Evolutionary conservation across 2,113 vertebrate species (phyloP).

Genomic region (Pseudolaguvia tuberculata): DNA sequence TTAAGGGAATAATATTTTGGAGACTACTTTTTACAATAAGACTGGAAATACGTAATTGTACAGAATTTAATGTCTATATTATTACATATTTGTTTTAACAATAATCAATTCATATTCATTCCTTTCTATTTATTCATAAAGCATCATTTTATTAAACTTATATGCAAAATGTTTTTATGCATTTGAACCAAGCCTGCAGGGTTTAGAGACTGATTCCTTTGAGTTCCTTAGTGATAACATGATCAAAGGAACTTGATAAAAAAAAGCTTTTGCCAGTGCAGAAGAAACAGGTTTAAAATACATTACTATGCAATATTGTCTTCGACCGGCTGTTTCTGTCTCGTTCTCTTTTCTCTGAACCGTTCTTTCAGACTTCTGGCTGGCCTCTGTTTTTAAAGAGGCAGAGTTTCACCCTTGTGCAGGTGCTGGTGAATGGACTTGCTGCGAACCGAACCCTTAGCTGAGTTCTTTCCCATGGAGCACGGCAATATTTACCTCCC

Average conservation of each 20-base stretch:
- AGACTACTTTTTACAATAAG: background rate
- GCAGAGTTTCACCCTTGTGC: constrained; percentile 67
- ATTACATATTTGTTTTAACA: no score
- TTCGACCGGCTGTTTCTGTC: constrained; percentile 53
- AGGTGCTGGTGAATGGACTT: constrained; percentile 68
- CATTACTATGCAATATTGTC: constrained; percentile 63
- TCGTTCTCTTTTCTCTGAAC: constrained; percentile 55
- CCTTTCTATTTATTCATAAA: constrained; percentile 25
- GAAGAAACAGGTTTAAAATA: constrained; percentile 63
- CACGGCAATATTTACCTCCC: constrained; percentile 57
- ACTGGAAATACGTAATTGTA: background rate
- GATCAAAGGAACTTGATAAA: constrained; percentile 36
- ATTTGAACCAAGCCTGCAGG: constrained; percentile 5
- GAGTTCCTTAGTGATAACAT: constrained; percentile 32
- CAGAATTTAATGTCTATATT: background rate
- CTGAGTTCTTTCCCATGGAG: constrained; percentile 45
- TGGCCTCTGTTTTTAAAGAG: constrained; percentile 55
- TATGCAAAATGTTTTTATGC: background rate
- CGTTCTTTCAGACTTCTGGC: constrained; percentile 50
- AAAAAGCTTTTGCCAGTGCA: constrained; percentile 28
- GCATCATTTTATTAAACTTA: background rate
- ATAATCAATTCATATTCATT: no score
- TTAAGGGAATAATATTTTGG: background rate
- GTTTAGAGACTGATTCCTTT: constrained; percentile 21
- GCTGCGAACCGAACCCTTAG: constrained; percentile 58